A percentile compares a stretch with the other conserved stretches of the same genome.
Evolutionary conservation across 2,797 vertebrate species (phyloP).

Genomic region (Acrossocheilus wenchowensis): DNA sequence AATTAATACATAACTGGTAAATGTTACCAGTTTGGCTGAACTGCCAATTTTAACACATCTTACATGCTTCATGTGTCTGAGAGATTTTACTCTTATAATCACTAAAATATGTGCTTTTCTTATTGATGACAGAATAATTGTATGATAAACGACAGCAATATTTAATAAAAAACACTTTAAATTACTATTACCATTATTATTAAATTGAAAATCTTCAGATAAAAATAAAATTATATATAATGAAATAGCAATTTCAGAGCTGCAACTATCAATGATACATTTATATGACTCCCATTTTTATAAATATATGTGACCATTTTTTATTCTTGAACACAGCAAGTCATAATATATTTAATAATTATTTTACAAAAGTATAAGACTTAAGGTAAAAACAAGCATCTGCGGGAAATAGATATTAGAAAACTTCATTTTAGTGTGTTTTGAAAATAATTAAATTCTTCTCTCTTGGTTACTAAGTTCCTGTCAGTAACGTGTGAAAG

Average conservation of each 20-base stretch:
- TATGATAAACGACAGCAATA: not conserved
- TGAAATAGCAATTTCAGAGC: not conserved
- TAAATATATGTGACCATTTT: not conserved
- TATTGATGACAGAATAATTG: not conserved
- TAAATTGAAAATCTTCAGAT: not conserved
- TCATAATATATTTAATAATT: not conserved
- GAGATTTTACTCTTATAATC: not conserved
- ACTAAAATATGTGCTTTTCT: not conserved
- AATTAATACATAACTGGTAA: not conserved
- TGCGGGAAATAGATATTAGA: not conserved
- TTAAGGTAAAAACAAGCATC: not conserved
- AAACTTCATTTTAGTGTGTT: not conserved
- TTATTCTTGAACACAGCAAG: not conserved
- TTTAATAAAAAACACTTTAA: not conserved
- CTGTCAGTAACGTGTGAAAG: constrained; percentile 3
- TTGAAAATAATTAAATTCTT: constrained; percentile 66
- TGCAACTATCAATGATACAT: not conserved
- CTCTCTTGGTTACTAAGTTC: constrained; percentile 49
- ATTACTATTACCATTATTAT: not conserved
- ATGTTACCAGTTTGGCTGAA: not conserved
- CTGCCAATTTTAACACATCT: not conserved
- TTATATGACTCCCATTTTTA: not conserved
- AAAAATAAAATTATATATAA: not conserved
- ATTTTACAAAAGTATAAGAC: not conserved
- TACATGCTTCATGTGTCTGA: not conserved